Evolutionary conservation across 2,888 invertebrate species (phyloP).

Genomic region (Amblyjoppa fuscipennis): DNA sequence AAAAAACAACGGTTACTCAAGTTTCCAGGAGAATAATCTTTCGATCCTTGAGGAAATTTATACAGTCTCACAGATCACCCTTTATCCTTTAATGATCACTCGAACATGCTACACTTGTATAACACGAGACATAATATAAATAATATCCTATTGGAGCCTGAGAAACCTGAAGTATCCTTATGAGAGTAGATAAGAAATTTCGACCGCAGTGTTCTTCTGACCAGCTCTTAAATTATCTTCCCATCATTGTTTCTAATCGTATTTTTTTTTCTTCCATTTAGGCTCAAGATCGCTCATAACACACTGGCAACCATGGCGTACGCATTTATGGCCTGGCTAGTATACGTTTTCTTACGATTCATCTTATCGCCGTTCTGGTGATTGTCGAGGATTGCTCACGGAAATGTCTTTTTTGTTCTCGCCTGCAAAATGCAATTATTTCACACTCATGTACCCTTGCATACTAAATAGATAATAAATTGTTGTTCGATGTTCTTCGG

Average conservation of each 20-base stretch:
- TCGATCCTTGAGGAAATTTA: background rate
- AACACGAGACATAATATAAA: background rate
- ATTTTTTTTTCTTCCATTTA: constrained; percentile 66
- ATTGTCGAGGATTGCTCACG: constrained; percentile 29
- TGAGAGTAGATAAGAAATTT: background rate
- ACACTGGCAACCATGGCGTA: constrained; percentile 61
- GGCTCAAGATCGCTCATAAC: constrained; percentile 80
- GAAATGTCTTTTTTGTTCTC: constrained; percentile 25
- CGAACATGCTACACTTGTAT: background rate
- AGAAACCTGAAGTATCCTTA: background rate
- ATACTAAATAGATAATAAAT: constrained; percentile 52
- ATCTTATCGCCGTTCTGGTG: constrained; percentile 52
- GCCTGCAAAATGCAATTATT: constrained; percentile 16
- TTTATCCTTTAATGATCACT: background rate
- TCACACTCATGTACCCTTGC: constrained; percentile 16
- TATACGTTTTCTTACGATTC: constrained; percentile 49
- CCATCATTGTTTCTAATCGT: constrained; percentile 32
- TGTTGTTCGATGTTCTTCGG: constrained; percentile 35
- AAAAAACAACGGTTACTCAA: too few species aligned
- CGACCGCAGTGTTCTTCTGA: background rate
- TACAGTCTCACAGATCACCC: background rate
- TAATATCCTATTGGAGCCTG: background rate
- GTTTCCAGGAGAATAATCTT: background rate
- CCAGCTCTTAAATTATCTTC: background rate
- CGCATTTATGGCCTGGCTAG: constrained; percentile 71